Evolutionary conservation across 2,113 vertebrate genomes (phyloP).

Genomic region (Mormoops blainvillei): DNA sequence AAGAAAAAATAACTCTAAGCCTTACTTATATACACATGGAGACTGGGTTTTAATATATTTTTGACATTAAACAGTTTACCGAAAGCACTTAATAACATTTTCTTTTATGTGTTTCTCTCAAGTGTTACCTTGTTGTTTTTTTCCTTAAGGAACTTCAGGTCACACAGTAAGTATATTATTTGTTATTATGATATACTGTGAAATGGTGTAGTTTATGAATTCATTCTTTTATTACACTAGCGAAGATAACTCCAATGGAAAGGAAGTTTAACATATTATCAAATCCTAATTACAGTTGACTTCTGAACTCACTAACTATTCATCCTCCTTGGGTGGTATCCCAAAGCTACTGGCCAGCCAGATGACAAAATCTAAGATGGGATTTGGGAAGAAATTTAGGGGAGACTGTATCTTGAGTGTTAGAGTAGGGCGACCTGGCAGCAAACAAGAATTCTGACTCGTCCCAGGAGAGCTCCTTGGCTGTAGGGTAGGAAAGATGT

Average conservation of each 20-base stretch:
- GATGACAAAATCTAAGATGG: not conserved
- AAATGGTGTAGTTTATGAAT: not conserved
- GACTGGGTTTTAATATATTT: constrained; percentile 16
- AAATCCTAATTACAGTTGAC: not conserved
- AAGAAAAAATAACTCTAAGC: not conserved
- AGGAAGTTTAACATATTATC: not conserved
- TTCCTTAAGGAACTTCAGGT: constrained; percentile 13
- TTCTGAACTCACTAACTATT: not conserved
- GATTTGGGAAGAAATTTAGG: not conserved
- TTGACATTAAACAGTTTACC: constrained; percentile 10
- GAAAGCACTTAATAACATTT: constrained; percentile 5
- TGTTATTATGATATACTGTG: not conserved
- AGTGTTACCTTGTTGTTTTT: not conserved
- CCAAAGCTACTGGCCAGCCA: not conserved
- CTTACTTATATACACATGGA: not conserved
- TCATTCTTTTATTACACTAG: not conserved
- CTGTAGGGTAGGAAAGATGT: not conserved
- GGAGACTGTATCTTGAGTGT: not conserved
- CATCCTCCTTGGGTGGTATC: not conserved
- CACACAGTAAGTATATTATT: not conserved
- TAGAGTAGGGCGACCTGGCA: not conserved
- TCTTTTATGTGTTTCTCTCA: not conserved
- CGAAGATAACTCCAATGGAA: not conserved
- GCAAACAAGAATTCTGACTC: not conserved
- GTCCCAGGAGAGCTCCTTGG: not conserved